phyloP scores from a whole-genome alignment of 2,113 vertebrate genomes.

The Taurulus bubalis region DNA sequence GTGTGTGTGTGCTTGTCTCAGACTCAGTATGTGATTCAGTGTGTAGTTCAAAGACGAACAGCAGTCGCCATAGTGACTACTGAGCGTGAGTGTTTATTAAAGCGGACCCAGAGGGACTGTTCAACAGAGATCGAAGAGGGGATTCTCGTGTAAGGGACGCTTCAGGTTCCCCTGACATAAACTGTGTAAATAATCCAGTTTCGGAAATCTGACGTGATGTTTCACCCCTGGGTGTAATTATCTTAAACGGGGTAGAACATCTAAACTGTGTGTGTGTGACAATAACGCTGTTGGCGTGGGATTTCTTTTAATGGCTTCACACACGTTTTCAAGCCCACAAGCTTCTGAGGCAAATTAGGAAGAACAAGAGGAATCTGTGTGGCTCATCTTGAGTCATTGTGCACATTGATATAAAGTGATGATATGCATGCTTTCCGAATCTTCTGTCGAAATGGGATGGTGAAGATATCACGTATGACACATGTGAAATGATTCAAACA shows the following conservation, averaged over 20 bases:
- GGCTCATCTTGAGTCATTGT: background rate
- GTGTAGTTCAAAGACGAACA: slow-evolving; percentile 37
- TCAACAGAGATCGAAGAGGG: slow-evolving; percentile 1
- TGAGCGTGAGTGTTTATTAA: slow-evolving; percentile 43
- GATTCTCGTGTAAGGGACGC: slow-evolving; percentile 8
- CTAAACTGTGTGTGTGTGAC: background rate
- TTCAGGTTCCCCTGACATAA: background rate
- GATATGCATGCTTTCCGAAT: background rate
- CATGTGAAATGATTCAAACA: background rate
- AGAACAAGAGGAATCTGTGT: background rate
- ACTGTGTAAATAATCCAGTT: slow-evolving; percentile 1
- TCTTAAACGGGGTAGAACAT: background rate
- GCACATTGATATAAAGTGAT: background rate
- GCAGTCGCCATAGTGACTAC: slow-evolving; percentile 46
- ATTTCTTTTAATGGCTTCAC: slow-evolving; percentile 1
- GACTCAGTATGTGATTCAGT: slow-evolving; percentile 13
- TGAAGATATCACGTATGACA: background rate
- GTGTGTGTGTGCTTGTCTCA: slow-evolving; percentile 9
- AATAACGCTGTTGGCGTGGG: background rate
- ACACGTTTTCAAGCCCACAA: background rate
- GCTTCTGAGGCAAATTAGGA: background rate
- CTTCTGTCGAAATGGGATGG: background rate
- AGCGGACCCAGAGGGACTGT: slow-evolving; percentile 41
- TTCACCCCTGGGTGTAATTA: slow-evolving; percentile 20
- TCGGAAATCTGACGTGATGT: background rate